phyloP scores from a whole-genome alignment of 2,888 invertebrate genomes.

The Aporophyla nigra region DNA sequence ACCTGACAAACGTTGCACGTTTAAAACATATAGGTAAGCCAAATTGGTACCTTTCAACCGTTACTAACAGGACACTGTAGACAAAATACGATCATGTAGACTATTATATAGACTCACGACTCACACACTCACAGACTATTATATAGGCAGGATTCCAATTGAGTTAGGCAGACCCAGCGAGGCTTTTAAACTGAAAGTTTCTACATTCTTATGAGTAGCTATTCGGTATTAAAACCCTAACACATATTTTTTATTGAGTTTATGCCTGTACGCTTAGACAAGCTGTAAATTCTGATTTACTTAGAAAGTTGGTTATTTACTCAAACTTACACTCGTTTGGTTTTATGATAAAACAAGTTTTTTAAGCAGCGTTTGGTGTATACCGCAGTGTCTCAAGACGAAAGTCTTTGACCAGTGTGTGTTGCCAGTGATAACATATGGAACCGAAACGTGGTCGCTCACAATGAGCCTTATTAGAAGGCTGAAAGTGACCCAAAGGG shows the following conservation, averaged over 20 bases:
- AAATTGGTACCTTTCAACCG: background rate
- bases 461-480: too few relatives aligned
- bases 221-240: background rate
- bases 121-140: too few relatives aligned
- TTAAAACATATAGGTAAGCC: background rate
- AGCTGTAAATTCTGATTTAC: background rate
- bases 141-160: slow-evolving; percentile 12
- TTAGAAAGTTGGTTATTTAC: background rate
- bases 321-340: too few relatives aligned
- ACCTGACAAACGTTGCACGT: background rate
- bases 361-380: too few relatives aligned
- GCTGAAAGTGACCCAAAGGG: too few relatives aligned
- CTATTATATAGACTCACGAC: background rate
- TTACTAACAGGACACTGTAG: background rate
- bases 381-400: too few relatives aligned
- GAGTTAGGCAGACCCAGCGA: slow-evolving; percentile 7
- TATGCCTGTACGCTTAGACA: background rate
- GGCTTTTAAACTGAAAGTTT: slow-evolving; percentile 23
- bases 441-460: too few relatives aligned
- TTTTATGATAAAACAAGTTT: too few relatives aligned
- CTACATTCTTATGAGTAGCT: background rate
- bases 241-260: background rate
- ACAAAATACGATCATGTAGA: slow-evolving; percentile 9
- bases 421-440: too few relatives aligned
- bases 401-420: too few relatives aligned